Evolutionary conservation across 2,113 vertebrate species (phyloP).

Genomic region (Gopherus flavomarginatus): DNA sequence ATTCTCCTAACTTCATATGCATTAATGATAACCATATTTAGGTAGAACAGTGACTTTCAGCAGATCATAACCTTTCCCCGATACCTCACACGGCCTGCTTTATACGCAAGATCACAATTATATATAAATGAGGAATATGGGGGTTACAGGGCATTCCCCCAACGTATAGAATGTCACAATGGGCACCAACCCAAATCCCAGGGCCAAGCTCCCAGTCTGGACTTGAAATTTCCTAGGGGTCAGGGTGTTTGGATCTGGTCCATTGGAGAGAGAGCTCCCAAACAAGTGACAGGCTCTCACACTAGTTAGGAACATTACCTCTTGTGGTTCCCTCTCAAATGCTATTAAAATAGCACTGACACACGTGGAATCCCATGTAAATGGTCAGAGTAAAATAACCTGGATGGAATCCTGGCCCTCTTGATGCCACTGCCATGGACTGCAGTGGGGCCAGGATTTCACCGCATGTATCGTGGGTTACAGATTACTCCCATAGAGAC

Average conservation of each 20-base stretch:
- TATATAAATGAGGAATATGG: too few relatives aligned
- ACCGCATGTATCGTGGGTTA: not conserved
- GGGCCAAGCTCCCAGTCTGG: not conserved
- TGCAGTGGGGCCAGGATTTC: not conserved
- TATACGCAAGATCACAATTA: too few relatives aligned
- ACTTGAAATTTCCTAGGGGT: not conserved
- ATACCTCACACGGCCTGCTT: too few relatives aligned
- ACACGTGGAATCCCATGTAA: not conserved
- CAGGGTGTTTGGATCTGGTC: not conserved
- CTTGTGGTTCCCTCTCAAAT: not conserved
- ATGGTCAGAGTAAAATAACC: not conserved
- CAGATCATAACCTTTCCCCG: too few relatives aligned
- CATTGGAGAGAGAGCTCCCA: not conserved
- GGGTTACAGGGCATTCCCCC: too few relatives aligned
- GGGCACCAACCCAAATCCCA: not conserved
- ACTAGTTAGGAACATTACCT: not conserved
- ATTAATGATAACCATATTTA: too few relatives aligned
- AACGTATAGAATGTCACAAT: too few relatives aligned
- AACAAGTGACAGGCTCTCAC: not conserved
- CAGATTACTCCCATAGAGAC: not conserved
- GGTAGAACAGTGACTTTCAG: too few relatives aligned
- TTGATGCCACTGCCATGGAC: not conserved
- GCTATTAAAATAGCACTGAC: not conserved
- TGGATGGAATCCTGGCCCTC: not conserved
- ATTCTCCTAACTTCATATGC: too few relatives aligned